Evolutionary conservation across 2,888 invertebrate species (phyloP), one percentile per base, ranked within the genome.

Genomic region (Uropetala carovei): DNA sequence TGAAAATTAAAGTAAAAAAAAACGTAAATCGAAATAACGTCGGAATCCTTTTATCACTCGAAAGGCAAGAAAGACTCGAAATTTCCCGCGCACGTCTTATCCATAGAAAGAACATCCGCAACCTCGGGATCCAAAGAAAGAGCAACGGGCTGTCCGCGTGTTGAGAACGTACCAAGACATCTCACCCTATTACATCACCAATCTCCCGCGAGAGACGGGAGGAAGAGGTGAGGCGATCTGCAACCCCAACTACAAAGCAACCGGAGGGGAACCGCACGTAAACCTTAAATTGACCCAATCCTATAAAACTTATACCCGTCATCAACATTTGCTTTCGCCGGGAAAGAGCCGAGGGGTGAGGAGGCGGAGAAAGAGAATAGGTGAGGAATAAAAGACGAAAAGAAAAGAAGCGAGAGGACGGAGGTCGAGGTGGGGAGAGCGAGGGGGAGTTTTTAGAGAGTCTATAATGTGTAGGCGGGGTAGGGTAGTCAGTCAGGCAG

Each of bases 241-340:
- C n/a, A 75, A 13, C 22, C 22, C 22, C 75, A 18, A 22, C 22
- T 27, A n/a, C 22, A 75, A 27, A 68, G n/a, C 68, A 68, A 8
- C 75, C 27, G 22, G 22, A 22, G 14, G 13, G 75, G 14, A 27
- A 75, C 75, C 75, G 75, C 75, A 75, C 75, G 75, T 75, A 22
- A 75, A 75, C 75, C 75, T 75, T 75, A 75, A 75, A 75, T 75
- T 75, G 75, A 22, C 75, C 75, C 27, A 75, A 75, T 75, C 75
- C 75, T 75, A 75, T 75, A 75, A 75, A 75, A 75, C 22, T 75
- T 75, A 75, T 27, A 75, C 75, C 75, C 75, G 75, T 75, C 75
- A 11, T 27, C 75, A 27, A 75, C 22, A 75, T 75, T 75, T 75
- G 27, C 75, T 75, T 75, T 75, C 75, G 27, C 75, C 27, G 4